phyloP scores from a whole-genome alignment of 2,888 invertebrate genomes.

The Cryptocephalus moraei region DNA sequence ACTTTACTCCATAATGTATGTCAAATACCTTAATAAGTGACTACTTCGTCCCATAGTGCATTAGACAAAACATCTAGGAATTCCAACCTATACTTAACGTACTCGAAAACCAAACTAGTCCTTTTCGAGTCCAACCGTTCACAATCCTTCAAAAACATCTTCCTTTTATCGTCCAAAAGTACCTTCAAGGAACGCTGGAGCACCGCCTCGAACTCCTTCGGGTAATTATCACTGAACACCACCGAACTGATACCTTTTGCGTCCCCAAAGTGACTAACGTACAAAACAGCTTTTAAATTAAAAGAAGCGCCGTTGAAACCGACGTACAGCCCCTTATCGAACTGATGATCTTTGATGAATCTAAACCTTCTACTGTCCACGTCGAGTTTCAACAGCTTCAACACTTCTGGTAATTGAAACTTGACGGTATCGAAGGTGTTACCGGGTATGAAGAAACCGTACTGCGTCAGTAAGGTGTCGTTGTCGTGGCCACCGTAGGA shows the following conservation, averaged over 20 bases:
- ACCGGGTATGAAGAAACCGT: slow-evolving; percentile 62
- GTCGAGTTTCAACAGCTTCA: slow-evolving; percentile 11
- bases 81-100: slow-evolving; percentile 1
- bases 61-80: background rate
- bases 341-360: slow-evolving; percentile 52
- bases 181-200: background rate
- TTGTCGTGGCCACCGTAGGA: slow-evolving; percentile 80
- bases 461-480: slow-evolving; percentile 69
- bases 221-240: slow-evolving; percentile 20
- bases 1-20: no score
- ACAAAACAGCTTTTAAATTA: slow-evolving; percentile 43
- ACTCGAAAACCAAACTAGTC: slow-evolving; percentile 1
- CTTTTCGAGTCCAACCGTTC: background rate
- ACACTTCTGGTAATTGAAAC: slow-evolving; percentile 17
- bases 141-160: slow-evolving; percentile 1
- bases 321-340: slow-evolving; percentile 50
- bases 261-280: slow-evolving; percentile 18
- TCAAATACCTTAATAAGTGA: no score
- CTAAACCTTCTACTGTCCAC: slow-evolving; percentile 39
- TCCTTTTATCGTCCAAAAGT: slow-evolving; percentile 6
- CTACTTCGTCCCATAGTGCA: no score
- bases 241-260: slow-evolving; percentile 14
- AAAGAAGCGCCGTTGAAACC: slow-evolving; percentile 54
- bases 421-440: slow-evolving; percentile 20
- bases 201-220: slow-evolving; percentile 13